A percentile compares a stretch with the other conserved stretches of the same genome.
phyloP scores from a whole-genome alignment of 2,797 vertebrate species.

The Protonibea diacanthus region DNA sequence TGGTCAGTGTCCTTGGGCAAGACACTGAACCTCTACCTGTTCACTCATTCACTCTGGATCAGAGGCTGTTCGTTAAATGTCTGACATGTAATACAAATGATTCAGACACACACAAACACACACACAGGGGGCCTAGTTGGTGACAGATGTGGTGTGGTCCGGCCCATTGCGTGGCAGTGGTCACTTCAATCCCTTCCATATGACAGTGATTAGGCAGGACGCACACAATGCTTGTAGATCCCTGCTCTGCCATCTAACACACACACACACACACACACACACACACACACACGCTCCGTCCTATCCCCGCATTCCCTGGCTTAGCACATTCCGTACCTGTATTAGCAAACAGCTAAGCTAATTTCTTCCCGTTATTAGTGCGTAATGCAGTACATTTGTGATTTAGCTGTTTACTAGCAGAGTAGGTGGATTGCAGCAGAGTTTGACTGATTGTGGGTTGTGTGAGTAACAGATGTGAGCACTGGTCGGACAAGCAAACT shows the following conservation, averaged over 20 bases:
- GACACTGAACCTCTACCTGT: constrained; percentile 13
- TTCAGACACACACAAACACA: constrained; percentile 8
- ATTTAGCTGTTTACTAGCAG: constrained; percentile 36
- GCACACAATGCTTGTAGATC: constrained; percentile 88
- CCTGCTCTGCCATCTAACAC: constrained; percentile 89
- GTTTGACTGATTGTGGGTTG: constrained; percentile 2
- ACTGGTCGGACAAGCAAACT: constrained; percentile 1
- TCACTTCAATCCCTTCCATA: constrained; percentile 93
- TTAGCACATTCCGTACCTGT: constrained; percentile 94
- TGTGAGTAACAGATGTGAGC: constrained; percentile 3
- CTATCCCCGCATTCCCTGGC: constrained; percentile 71
- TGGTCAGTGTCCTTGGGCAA: constrained; percentile 9
- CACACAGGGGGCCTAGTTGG: constrained; percentile 36
- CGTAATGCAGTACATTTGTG: constrained; percentile 42
- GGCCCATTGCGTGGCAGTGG: constrained; percentile 84
- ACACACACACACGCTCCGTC: constrained; percentile 21
- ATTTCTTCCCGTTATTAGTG: constrained; percentile 78
- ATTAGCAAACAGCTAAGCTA: constrained; percentile 90
- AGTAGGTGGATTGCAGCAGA: constrained; percentile 37
- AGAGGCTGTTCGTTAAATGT: constrained; percentile 14
- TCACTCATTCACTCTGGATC: constrained; percentile 3
- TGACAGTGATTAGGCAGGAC: constrained; percentile 94
- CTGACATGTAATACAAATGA: constrained; percentile 12
- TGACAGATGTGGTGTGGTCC: constrained; percentile 67
- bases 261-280: constrained; percentile 60